Evolutionary conservation across 1,140 invertebrate species (phyloP), one percentile per base, ranked within the genome.

Genomic region (Ceratina australensis): DNA sequence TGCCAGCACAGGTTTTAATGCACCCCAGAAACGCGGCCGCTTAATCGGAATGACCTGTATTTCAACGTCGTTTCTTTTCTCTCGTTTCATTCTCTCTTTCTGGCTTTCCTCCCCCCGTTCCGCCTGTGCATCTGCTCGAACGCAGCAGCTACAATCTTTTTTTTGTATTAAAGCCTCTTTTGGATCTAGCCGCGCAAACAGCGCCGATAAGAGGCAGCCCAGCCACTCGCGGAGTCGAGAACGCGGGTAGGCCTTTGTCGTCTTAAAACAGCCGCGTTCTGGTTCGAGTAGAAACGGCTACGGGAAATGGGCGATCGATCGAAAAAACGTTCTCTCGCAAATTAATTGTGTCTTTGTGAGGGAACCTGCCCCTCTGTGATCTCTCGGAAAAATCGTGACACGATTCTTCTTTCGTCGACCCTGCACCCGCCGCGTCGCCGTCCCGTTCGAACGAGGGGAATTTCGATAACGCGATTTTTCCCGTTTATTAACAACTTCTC

Each of bases 11-110:
- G 49, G 22, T 66, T 72, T 76, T 67, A 49, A 72, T 54, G 57
- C 79, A 68, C 20, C 49, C 60, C 59, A 82, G 66, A 77, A 72
- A 77, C 61, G 64, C 13, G 47, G 16, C 22, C 28, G 61, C 54
- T 77, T 56, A 78, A 77, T 24, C 60, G 67, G 59, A 24, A 72
- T 47, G 42, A 78, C 73, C 72, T 47, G 67, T 63, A 61, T 77
- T 77, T 50, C 57, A 64, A 47, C 61, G 61, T 26, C 15, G 13
- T 49, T 67, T 49, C 52, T 57, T 20, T 54, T 47, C 50, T 42
- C 0, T 64, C 22, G 42, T 72, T 28, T 72, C 49, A 16, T 16
- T 73, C 26, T 20, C 26, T 47, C 26, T 26, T 15, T 18, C 69
- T 8, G 22, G 1, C n/a, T 16, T n/a, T 0, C n/a, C 16, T 26